These are phyloP conservation scores for Apodemia duryi DNA, from an alignment of 2,888 invertebrate genomes.

Conservation along the genomic window DNA sequence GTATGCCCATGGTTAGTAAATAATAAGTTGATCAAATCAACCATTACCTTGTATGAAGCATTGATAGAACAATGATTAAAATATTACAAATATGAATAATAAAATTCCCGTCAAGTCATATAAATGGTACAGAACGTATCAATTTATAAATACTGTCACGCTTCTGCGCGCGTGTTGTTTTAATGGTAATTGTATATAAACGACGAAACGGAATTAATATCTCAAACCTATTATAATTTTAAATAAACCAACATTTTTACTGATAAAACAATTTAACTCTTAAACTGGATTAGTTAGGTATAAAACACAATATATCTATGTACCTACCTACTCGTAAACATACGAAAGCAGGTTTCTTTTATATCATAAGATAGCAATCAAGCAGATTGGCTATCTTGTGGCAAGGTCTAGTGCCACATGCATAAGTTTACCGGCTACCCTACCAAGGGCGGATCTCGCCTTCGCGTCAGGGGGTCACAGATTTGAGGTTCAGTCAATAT, in stretches of 20 bases:
- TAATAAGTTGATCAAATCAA: no score
- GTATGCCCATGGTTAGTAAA: no score
- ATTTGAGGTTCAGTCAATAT: no score
- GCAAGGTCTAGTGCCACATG: no score
- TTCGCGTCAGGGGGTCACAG: no score
- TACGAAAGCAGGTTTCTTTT: no score
- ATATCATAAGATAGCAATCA: no score
- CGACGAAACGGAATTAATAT: not conserved
- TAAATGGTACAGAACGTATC: constrained; percentile 7
- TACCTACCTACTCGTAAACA: no score
- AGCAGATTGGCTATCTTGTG: no score
- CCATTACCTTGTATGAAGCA: not conserved
- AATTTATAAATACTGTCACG: constrained; percentile 29
- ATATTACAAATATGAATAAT: constrained; percentile 21
- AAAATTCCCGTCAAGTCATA: constrained; percentile 19
- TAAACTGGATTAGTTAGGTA: not conserved
- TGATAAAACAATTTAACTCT: not conserved
- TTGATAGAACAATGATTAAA: not conserved
- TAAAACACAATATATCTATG: not conserved
- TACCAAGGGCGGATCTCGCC: no score
- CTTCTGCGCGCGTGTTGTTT: constrained; percentile 26
- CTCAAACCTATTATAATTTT: not conserved
- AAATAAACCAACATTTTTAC: constrained; percentile 9
- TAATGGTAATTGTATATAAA: constrained; percentile 5
- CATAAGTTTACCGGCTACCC: no score